phyloP scores from a whole-genome alignment of 2,113 vertebrate species.

The Mus musculus region DNA sequence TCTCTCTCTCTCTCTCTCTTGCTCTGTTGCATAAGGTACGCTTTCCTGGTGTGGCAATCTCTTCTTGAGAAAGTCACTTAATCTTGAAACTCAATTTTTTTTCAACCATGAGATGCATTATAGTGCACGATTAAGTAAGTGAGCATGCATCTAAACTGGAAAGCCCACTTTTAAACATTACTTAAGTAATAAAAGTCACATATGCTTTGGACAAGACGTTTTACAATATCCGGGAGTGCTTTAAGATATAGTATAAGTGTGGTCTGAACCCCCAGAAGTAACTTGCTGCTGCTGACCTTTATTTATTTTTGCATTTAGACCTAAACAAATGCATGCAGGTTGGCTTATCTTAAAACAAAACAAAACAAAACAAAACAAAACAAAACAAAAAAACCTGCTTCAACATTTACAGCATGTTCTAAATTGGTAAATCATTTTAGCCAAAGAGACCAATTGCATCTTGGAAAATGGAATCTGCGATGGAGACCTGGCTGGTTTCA shows the following conservation, averaged over 20 bases:
- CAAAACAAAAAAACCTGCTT: neutral
- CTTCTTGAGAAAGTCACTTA: constrained; percentile 12
- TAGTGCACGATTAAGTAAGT: neutral
- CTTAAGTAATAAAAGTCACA: neutral
- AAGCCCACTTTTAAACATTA: constrained; percentile 27
- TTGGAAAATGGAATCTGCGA: neutral
- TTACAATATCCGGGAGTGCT: neutral
- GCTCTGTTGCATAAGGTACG: neutral
- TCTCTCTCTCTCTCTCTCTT: neutral
- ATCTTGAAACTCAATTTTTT: constrained; percentile 41
- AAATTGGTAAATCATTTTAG: constrained; percentile 10
- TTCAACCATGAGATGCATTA: constrained; percentile 3
- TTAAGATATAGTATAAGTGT: neutral
- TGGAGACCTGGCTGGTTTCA: neutral
- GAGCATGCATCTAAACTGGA: neutral
- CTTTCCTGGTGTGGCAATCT: constrained; percentile 31
- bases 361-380: too few species aligned
- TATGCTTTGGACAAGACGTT: neutral
- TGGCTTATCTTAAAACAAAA: neutral
- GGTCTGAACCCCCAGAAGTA: neutral
- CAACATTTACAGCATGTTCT: neutral
- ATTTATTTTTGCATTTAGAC: neutral
- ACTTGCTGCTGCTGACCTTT: neutral
- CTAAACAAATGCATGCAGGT: neutral
- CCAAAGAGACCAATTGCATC: neutral